These are phyloP conservation scores for Hirtodrosophila alboralis DNA, from an alignment of 2,888 invertebrate genomes.

Conservation along the genomic window DNA sequence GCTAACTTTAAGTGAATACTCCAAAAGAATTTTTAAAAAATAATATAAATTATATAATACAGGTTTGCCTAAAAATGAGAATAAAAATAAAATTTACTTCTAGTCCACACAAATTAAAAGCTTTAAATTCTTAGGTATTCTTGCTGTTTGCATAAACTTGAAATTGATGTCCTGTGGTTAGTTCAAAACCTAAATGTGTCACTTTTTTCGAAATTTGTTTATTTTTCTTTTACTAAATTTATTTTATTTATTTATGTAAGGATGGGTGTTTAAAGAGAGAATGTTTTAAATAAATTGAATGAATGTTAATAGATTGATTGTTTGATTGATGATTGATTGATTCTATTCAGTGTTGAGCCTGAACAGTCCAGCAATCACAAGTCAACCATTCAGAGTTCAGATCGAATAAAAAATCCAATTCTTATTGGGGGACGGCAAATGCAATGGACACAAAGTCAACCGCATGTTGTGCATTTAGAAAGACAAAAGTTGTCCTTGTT, in stretches of 20 bases:
- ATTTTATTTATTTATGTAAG: not conserved
- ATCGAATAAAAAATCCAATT: constrained; percentile 12
- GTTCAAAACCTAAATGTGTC: not conserved
- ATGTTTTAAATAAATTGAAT: constrained; percentile 2
- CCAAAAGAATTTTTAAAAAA: no score
- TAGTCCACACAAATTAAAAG: no score
- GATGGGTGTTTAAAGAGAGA: constrained; percentile 13
- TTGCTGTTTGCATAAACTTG: constrained; percentile 28
- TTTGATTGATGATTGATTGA: constrained; percentile 14
- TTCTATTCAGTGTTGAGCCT: not conserved
- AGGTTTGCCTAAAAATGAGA: no score
- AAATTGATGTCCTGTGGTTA: constrained; percentile 32
- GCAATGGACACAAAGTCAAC: constrained; percentile 8
- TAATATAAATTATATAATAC: no score
- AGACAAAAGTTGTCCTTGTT: constrained; percentile 25
- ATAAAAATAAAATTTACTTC: no score
- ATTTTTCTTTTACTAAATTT: not conserved
- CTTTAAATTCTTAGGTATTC: no score
- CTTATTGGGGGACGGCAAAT: constrained; percentile 27
- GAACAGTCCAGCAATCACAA: constrained; percentile 11
- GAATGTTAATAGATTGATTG: constrained; percentile 22
- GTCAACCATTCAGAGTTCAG: constrained; percentile 13
- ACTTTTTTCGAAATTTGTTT: constrained; percentile 2
- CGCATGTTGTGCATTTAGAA: constrained; percentile 37
- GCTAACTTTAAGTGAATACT: no score